phyloP scores from a whole-genome alignment of 2,888 invertebrate genomes.

The Clitarchus hookeri region DNA sequence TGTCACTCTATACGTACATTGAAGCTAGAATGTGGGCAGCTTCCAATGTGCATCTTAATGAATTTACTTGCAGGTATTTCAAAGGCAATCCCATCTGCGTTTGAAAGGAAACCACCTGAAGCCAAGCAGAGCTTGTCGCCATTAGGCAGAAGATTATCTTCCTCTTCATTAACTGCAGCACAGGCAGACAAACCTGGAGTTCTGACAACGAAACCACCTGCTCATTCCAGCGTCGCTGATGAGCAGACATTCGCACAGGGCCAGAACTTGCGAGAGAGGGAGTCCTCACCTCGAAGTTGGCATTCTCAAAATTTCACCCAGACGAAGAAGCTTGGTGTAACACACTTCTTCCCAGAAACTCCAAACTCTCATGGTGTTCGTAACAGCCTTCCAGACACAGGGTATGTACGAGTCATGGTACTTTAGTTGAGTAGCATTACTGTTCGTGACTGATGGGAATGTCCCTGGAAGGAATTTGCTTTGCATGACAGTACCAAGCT shows the following conservation, averaged over 20 bases:
- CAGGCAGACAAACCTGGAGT: not conserved
- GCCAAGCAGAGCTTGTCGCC: not conserved
- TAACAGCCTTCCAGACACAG: conserved; percentile 9
- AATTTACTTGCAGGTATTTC: not conserved
- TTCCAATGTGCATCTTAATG: not conserved
- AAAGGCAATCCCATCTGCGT: not conserved
- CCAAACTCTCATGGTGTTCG: not conserved
- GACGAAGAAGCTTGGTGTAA: conserved; percentile 34
- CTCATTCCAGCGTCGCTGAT: not conserved
- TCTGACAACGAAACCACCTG: not conserved
- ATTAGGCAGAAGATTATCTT: conserved; percentile 22
- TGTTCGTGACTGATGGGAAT: no score
- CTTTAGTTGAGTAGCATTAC: no score
- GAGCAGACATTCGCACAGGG: not conserved
- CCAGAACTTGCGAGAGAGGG: not conserved
- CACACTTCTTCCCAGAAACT: conserved; percentile 34
- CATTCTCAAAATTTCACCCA: conserved; percentile 28
- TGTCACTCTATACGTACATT: no score
- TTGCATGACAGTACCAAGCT: no score
- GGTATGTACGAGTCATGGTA: not conserved
- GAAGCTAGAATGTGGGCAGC: no score
- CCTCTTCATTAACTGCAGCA: conserved; percentile 18
- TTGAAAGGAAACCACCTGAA: conserved; percentile 22
- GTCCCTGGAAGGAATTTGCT: no score
- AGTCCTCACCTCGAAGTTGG: not conserved